phyloP scores from a whole-genome alignment of 2,888 invertebrate genomes.

The Drosophila koepferae region DNA sequence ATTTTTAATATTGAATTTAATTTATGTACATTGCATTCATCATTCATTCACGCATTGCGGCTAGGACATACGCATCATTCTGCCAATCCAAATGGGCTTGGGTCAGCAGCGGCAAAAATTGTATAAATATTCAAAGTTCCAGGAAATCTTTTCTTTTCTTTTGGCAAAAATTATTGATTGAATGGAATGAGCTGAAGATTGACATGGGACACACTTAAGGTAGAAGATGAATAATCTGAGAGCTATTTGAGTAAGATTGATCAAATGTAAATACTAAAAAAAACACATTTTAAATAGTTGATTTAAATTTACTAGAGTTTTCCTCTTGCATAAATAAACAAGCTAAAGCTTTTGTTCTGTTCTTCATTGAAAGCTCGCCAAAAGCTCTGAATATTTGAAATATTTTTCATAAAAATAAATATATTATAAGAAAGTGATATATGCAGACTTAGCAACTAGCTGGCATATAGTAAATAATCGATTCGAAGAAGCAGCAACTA shows the following conservation, averaged over 20 bases:
- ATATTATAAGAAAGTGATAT: constrained; percentile 5
- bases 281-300: background rate
- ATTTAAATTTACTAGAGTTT: background rate
- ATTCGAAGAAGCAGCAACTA: background rate
- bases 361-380: background rate
- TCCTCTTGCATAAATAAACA: background rate
- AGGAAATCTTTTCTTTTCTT: constrained; percentile 22
- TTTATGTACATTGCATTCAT: constrained; percentile 43
- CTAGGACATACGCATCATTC: constrained; percentile 32
- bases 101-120: constrained; percentile 21
- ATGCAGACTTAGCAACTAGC: constrained; percentile 5
- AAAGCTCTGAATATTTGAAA: constrained; percentile 1
- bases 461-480: constrained; percentile 6
- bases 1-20: constrained; percentile 47
- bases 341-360: background rate
- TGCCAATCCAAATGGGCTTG: constrained; percentile 13
- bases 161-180: background rate
- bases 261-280: background rate
- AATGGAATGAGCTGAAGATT: constrained; percentile 15
- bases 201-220: constrained; percentile 23
- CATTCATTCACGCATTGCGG: constrained; percentile 30
- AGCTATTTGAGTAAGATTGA: background rate
- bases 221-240: background rate
- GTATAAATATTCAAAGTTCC: constrained; percentile 25
- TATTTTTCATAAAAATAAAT: constrained; percentile 7